A percentile compares a stretch with the other conserved stretches of the same genome.
phyloP scores from a whole-genome alignment of 1,140 invertebrate genomes.

The Bombus superbus region DNA sequence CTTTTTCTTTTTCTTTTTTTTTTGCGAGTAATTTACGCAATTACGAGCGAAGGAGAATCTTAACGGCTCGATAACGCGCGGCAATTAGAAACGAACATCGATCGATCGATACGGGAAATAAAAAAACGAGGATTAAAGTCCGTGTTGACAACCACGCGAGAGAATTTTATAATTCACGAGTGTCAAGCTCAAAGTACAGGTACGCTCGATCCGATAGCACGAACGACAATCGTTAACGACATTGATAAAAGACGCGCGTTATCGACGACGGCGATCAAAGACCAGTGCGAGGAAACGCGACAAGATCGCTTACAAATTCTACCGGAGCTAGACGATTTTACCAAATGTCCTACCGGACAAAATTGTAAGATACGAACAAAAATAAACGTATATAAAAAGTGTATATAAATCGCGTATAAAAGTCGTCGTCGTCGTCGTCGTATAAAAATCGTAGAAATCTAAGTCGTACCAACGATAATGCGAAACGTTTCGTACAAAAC shows the following conservation, averaged over 20 bases:
- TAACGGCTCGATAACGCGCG: background rate
- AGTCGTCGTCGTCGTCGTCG: no score
- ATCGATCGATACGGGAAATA: background rate
- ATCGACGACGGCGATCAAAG: background rate
- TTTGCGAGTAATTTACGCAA: background rate
- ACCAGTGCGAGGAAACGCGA: background rate
- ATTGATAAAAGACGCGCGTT: background rate
- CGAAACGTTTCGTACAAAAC: no score
- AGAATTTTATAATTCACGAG: background rate
- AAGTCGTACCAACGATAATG: no score
- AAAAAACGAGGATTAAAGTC: background rate
- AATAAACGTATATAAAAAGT: no score
- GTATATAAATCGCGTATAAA: no score
- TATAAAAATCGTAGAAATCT: no score
- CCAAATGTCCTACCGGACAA: no score
- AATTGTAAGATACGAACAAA: no score
- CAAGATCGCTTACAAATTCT: background rate
- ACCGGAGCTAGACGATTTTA: no score
- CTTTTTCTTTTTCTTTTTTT: accelerated
- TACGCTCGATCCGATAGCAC: background rate
- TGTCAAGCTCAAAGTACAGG: conserved; percentile 29
- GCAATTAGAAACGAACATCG: background rate
- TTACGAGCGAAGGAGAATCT: background rate
- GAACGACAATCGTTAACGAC: background rate
- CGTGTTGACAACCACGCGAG: background rate